Evolutionary conservation across 2,113 vertebrate genomes (phyloP).

Genomic region (Drymodes brunneopygia): DNA sequence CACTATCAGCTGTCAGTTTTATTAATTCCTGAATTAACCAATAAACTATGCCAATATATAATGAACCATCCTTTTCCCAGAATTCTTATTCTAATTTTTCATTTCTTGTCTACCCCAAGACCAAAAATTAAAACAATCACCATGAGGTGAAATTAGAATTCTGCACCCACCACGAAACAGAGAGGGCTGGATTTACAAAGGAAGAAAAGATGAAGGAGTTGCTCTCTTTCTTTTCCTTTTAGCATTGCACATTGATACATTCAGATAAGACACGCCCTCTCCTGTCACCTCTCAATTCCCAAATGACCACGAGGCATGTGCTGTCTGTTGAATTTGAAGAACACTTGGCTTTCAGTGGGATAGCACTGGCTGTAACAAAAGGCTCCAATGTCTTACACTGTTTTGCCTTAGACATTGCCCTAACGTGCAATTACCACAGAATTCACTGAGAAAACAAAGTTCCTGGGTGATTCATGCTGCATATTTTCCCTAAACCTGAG

Average conservation of each 20-base stretch:
- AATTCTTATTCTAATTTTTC: not conserved
- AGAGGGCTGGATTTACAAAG: not conserved
- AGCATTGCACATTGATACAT: not conserved
- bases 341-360: not conserved
- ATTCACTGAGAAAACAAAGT: constrained; percentile 11
- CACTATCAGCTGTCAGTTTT: not conserved
- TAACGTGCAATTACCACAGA: not conserved
- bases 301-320: not conserved
- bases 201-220: not conserved
- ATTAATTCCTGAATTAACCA: not conserved
- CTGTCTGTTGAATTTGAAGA: not conserved
- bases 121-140: not conserved
- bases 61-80: accelerated
- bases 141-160: not conserved
- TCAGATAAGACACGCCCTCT: not conserved
- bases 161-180: not conserved
- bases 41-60: not conserved
- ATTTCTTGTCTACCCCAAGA: not conserved
- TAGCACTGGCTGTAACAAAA: not conserved
- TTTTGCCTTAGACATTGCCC: not conserved
- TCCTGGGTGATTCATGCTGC: constrained; percentile 1
- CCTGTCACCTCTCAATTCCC: not conserved
- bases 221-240: not conserved
- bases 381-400: not conserved
- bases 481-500: constrained; percentile 10